Percentiles rank a stretch among this genome's conserved stretches.
These are phyloP conservation scores for Melinaea menophilus DNA, from an alignment of 2,888 invertebrate species.

Conservation along the genomic window DNA sequence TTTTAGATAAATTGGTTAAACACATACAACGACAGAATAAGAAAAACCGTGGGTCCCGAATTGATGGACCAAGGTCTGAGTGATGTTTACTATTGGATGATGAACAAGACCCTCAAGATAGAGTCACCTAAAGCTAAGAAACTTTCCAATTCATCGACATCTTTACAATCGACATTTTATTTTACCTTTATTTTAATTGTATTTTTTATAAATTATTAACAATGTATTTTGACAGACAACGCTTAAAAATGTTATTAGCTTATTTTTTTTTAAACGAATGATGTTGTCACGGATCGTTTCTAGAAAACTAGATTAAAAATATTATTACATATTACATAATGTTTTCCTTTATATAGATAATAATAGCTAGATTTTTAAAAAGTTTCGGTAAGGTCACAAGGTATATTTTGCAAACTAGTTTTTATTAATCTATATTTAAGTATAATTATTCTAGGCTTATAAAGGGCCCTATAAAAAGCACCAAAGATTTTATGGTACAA, in stretches of 20 bases:
- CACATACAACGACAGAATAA: slow-evolving; percentile 85
- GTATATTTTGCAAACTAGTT: too few species aligned
- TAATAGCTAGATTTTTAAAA: too few species aligned
- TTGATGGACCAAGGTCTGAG: slow-evolving; percentile 83
- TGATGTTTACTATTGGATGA: slow-evolving; percentile 89
- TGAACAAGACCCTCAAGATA: slow-evolving; percentile 86
- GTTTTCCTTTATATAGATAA: too few species aligned
- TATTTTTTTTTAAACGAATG: too few species aligned
- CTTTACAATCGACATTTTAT: not conserved
- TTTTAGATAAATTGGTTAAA: slow-evolving; percentile 87
- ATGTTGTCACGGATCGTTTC: too few species aligned
- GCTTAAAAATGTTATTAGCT: too few species aligned
- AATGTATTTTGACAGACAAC: too few species aligned
- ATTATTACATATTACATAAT: too few species aligned
- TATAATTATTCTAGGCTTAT: too few species aligned
- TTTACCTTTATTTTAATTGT: not conserved
- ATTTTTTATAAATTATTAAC: not conserved
- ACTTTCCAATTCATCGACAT: slow-evolving; percentile 26
- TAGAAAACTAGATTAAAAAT: too few species aligned
- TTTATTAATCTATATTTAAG: too few species aligned
- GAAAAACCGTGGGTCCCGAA: slow-evolving; percentile 85
- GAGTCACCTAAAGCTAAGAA: slow-evolving; percentile 53
- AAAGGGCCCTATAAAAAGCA: not conserved
- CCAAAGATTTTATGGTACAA: slow-evolving; percentile 1
- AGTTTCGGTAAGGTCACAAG: too few species aligned